phyloP scores from a whole-genome alignment of 2,888 invertebrate genomes.

The Drosophila tanythrix region DNA sequence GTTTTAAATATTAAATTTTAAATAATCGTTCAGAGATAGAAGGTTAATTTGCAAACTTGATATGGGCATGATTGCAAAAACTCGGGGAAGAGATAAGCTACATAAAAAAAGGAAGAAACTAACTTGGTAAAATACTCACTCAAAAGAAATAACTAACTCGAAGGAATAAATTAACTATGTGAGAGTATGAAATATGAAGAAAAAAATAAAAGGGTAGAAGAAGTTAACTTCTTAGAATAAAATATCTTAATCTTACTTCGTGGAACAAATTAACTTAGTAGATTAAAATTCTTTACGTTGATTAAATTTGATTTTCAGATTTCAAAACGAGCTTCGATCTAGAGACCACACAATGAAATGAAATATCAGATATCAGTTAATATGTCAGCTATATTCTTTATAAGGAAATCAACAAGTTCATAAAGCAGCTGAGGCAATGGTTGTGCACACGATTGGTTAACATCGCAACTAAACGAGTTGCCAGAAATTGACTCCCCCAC shows the following conservation, averaged over 20 bases:
- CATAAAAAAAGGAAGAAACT: neutral
- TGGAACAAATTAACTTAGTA: no score
- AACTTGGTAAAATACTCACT: neutral
- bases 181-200: no score
- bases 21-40: neutral
- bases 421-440: neutral
- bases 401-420: neutral
- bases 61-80: neutral
- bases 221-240: neutral
- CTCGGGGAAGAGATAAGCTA: neutral
- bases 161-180: no score
- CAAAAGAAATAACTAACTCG: no score
- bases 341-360: no score
- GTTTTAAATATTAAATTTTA: constrained; percentile 5
- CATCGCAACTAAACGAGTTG: neutral
- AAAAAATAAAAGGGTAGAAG: neutral
- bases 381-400: neutral
- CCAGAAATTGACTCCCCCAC: neutral
- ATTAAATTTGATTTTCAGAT: no score
- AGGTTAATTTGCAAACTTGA: neutral
- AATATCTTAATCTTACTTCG: neutral
- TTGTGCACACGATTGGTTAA: neutral
- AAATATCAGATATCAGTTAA: no score
- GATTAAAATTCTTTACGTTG: no score
- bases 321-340: no score